A percentile compares a stretch with the other conserved stretches of the same genome.
phyloP scores from a whole-genome alignment of 2,888 invertebrate genomes.

The Ophonus ardosiacus region DNA sequence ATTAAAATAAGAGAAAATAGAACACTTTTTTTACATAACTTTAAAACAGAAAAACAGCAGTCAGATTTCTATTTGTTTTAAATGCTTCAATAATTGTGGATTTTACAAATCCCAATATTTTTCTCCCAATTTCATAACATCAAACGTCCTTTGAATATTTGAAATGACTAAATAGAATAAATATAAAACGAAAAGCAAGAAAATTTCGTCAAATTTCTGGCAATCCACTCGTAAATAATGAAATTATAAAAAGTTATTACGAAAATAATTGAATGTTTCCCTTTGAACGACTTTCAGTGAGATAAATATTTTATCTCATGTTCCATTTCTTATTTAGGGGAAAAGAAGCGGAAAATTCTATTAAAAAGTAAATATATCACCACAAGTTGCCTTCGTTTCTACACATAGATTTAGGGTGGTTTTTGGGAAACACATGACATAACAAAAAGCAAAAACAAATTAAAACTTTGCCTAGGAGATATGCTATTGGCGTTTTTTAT shows the following conservation, averaged over 20 bases:
- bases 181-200: slow-evolving; percentile 15
- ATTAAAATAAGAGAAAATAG: no score
- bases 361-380: background rate
- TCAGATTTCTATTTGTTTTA: background rate
- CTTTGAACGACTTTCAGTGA: slow-evolving; percentile 19
- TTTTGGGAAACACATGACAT: background rate
- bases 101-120: background rate
- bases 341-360: slow-evolving; percentile 36
- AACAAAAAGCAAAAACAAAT: background rate
- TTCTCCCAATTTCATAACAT: background rate
- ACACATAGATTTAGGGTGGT: background rate
- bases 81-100: background rate
- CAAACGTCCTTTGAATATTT: slow-evolving; percentile 28
- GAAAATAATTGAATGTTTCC: slow-evolving; percentile 36
- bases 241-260: slow-evolving; percentile 38
- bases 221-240: slow-evolving; percentile 19
- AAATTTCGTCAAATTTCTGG: slow-evolving; percentile 25
- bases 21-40: no score
- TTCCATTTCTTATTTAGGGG: background rate
- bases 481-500: no score
- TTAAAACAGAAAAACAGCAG: no score
- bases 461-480: no score
- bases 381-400: background rate
- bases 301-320: slow-evolving; percentile 25
- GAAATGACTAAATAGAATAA: background rate